Percentiles rank a stretch among this genome's conserved stretches.
Conservation (phyloP, 1,140 invertebrate species). For the Homarus americanus region DNA sequence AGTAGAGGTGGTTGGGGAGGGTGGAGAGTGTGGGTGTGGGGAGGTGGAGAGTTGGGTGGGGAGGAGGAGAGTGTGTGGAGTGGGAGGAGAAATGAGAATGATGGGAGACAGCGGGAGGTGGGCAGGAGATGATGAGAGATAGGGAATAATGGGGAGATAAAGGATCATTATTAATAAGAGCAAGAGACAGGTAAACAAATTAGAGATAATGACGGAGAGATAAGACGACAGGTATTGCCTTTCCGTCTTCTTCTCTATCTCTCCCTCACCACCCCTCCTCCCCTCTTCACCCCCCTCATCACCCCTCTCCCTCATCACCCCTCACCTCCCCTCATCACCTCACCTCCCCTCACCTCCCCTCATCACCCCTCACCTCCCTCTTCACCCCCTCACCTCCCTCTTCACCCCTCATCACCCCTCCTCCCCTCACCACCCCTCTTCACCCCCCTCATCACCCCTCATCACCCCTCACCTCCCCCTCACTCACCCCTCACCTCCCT, state of each 20-base stretch:
- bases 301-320: background rate
- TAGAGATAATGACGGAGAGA: background rate
- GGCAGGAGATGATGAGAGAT: background rate
- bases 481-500: background rate
- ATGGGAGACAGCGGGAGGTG: background rate
- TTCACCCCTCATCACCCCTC: background rate
- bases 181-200: too few species aligned
- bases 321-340: background rate
- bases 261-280: constrained; percentile 3
- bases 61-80: background rate
- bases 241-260: too few species aligned
- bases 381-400: background rate
- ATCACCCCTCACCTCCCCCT: background rate
- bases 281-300: background rate
- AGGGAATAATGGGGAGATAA: background rate
- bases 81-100: background rate
- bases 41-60: background rate
- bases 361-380: background rate
- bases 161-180: too few species aligned
- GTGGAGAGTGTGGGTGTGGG: background rate
- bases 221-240: too few species aligned
- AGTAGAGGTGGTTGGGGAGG: background rate
- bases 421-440: too few species aligned
- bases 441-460: too few species aligned
- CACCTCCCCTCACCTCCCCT: background rate